A percentile compares a stretch with the other conserved stretches of the same genome.
phyloP scores from a whole-genome alignment of 2,113 vertebrate species.

The Circaetus gallicus region DNA sequence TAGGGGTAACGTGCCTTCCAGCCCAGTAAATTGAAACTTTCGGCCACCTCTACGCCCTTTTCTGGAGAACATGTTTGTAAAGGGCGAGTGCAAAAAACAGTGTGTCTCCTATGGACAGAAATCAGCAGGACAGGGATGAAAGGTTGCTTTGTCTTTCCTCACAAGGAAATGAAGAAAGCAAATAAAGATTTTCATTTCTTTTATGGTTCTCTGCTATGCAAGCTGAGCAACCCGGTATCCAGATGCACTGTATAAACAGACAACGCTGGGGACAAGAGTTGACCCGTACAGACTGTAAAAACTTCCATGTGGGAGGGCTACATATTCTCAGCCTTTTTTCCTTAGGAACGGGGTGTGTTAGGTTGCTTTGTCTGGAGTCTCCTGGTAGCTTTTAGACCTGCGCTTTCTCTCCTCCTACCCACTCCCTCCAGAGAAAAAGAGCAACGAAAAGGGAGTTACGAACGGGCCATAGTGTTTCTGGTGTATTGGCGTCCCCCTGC shows the following conservation, averaged over 20 bases:
- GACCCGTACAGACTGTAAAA: accelerated
- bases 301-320: not conserved
- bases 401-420: not conserved
- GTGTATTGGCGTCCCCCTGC: not conserved
- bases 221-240: not conserved
- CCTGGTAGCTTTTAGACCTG: not conserved
- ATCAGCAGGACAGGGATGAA: not conserved
- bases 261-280: accelerated
- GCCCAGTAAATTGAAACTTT: not conserved
- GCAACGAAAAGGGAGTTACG: not conserved
- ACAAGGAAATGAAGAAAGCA: slow-evolving; percentile 6
- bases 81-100: accelerated
- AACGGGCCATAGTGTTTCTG: accelerated
- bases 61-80: not conserved
- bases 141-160: not conserved
- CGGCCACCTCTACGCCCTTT: not conserved
- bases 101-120: accelerated
- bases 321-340: not conserved
- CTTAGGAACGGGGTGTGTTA: not conserved
- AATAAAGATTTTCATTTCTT: not conserved
- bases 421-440: no score
- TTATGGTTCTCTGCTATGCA: not conserved
- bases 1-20: accelerated
- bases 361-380: not conserved
- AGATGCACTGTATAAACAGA: not conserved